These are phyloP conservation scores for Mizuhopecten yessoensis DNA, from an alignment of 1,140 invertebrate genomes.

Conservation along the genomic window DNA sequence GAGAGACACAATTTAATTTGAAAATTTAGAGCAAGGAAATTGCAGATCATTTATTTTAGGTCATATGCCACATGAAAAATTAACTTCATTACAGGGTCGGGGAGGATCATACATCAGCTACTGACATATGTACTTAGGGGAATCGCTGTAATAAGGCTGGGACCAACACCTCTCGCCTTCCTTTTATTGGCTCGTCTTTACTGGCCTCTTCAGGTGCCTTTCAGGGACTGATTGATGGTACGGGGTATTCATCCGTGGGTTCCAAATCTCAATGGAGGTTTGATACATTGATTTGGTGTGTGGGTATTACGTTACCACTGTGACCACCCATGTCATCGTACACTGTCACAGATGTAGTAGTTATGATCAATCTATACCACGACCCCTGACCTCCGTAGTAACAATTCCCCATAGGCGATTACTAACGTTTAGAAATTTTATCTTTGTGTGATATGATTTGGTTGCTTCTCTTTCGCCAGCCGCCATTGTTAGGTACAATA, in stretches of 20 bases:
- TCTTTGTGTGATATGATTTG: not conserved
- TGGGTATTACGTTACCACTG: not conserved
- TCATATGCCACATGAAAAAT: not conserved
- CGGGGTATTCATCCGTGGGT: not conserved
- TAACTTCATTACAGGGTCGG: not conserved
- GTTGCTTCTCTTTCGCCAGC: not conserved
- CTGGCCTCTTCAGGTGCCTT: not conserved
- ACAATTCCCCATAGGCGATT: not conserved
- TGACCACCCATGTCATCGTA: not conserved
- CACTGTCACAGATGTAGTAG: not conserved
- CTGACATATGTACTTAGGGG: conserved; percentile 4
- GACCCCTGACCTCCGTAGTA: not conserved
- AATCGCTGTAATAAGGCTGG: not conserved
- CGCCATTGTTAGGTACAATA: not conserved
- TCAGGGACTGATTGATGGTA: not conserved
- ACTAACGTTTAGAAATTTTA: not conserved
- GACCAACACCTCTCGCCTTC: not conserved
- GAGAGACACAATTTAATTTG: not conserved
- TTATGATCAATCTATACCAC: not conserved
- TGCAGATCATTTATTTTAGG: not conserved
- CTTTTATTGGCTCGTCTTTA: not conserved
- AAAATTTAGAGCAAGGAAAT: not conserved
- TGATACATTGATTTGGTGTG: not conserved
- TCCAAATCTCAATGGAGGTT: not conserved
- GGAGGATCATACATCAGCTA: not conserved